Percentiles rank a stretch among this genome's conserved stretches.
phyloP scores from a whole-genome alignment of 1,140 invertebrate species.

The Caenorhabditis inopinata region DNA sequence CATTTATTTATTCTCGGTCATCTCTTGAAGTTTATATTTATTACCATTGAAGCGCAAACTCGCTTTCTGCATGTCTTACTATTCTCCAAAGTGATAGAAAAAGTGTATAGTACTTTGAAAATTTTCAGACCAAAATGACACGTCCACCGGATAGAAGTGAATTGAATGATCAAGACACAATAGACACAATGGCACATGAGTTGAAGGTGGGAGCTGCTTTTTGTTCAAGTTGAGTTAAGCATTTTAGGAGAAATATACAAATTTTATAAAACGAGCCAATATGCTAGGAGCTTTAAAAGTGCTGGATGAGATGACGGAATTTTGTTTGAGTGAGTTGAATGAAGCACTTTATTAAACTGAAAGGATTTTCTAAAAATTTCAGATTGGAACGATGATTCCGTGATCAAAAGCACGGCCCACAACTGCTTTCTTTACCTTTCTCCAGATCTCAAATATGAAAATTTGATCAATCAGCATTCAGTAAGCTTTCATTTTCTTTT shows the following conservation, averaged over 20 bases:
- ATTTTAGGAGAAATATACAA: background rate
- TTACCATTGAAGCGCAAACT: too few relatives aligned
- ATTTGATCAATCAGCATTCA: background rate
- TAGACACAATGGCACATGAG: too few relatives aligned
- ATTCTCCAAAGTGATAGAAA: too few relatives aligned
- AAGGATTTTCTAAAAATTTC: background rate
- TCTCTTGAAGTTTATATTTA: too few relatives aligned
- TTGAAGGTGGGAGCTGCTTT: too few relatives aligned
- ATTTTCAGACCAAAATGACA: background rate
- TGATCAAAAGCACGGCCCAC: background rate
- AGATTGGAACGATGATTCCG: background rate
- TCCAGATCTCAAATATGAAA: background rate
- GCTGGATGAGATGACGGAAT: background rate
- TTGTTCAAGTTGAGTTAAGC: too few relatives aligned
- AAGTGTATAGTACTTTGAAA: too few relatives aligned
- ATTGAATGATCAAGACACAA: background rate
- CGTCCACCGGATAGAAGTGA: background rate
- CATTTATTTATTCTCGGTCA: too few relatives aligned
- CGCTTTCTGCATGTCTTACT: too few relatives aligned
- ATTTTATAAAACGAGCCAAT: background rate
- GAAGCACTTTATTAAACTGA: too few relatives aligned
- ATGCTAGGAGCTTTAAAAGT: background rate
- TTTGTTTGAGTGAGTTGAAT: background rate
- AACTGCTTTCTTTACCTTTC: background rate
- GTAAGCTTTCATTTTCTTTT: background rate